Evolutionary conservation across 92 coral and sea anemone genomes (phyloP).

Genomic region (Anthopleura xanthogrammica): DNA sequence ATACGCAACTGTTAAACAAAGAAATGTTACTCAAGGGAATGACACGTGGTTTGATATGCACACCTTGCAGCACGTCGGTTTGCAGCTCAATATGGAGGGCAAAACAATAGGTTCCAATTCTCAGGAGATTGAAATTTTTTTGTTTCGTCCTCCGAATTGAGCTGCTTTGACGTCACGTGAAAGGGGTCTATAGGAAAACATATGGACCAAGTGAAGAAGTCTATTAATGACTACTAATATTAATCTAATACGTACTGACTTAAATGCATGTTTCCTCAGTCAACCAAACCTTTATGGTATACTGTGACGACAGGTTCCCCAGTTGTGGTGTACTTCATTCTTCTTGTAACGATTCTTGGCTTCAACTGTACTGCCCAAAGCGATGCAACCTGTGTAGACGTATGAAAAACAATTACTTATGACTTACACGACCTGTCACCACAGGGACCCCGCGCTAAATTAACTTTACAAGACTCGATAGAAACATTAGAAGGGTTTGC

Average conservation of each 20-base stretch:
- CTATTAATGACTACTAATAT: background rate
- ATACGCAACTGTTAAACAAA: too few relatives aligned
- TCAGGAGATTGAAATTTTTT: too few relatives aligned
- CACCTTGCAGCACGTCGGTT: too few relatives aligned
- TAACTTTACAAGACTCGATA: background rate
- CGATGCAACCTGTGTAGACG: conserved; percentile 84
- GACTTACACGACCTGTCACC: background rate
- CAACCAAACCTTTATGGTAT: conserved; percentile 56
- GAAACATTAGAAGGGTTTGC: too few relatives aligned
- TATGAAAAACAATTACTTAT: conserved; percentile 28
- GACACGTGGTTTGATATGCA: too few relatives aligned
- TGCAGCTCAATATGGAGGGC: too few relatives aligned
- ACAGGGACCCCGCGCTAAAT: conserved; percentile 19
- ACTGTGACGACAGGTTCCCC: conserved; percentile 79
- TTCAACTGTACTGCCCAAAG: conserved; percentile 87
- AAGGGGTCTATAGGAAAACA: too few relatives aligned
- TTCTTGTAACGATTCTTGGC: conserved; percentile 88
- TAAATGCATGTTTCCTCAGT: conserved; percentile 39
- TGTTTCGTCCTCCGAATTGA: too few relatives aligned
- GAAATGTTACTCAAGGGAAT: too few relatives aligned
- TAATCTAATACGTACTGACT: background rate
- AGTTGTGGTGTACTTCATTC: conserved; percentile 76
- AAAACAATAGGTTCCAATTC: too few relatives aligned
- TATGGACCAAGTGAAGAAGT: too few relatives aligned
- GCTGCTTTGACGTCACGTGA: too few relatives aligned